Evolutionary conservation across 1,140 invertebrate species (phyloP).

Genomic region (Grapholita molesta): DNA sequence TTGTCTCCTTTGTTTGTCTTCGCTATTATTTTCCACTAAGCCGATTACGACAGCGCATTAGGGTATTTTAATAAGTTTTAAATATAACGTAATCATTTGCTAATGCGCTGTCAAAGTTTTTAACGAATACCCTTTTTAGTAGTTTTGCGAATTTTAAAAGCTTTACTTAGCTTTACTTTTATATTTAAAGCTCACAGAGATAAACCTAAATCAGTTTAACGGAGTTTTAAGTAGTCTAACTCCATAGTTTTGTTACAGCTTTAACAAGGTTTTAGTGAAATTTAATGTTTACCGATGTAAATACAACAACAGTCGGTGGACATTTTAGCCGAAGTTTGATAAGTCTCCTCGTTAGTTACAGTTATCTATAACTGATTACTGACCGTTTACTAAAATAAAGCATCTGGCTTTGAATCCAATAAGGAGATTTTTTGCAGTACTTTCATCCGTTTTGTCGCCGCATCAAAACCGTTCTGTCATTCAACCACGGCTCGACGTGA

Average conservation of each 20-base stretch:
- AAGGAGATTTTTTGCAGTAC: neutral
- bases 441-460: slow-evolving; percentile 25
- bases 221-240: neutral
- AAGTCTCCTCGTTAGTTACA: no score
- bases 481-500: slow-evolving; percentile 46
- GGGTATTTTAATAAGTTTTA: slow-evolving; percentile 25
- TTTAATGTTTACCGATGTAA: neutral
- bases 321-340: neutral
- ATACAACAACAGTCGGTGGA: neutral
- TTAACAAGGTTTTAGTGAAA: neutral
- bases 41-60: slow-evolving; percentile 25
- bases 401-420: neutral
- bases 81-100: neutral
- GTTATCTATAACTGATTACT: neutral
- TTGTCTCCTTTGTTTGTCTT: slow-evolving; percentile 43
- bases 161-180: neutral
- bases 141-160: slow-evolving; percentile 3
- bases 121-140: neutral
- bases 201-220: neutral
- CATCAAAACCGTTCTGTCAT: slow-evolving; percentile 36
- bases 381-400: neutral
- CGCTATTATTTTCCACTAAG: slow-evolving; percentile 31
- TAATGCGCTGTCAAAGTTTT: neutral
- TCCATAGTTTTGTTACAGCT: neutral
- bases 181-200: neutral